Evolutionary conservation across 2,113 vertebrate species (phyloP), one percentile per base, ranked within the genome.

Genomic region (Ciconia maguari): DNA sequence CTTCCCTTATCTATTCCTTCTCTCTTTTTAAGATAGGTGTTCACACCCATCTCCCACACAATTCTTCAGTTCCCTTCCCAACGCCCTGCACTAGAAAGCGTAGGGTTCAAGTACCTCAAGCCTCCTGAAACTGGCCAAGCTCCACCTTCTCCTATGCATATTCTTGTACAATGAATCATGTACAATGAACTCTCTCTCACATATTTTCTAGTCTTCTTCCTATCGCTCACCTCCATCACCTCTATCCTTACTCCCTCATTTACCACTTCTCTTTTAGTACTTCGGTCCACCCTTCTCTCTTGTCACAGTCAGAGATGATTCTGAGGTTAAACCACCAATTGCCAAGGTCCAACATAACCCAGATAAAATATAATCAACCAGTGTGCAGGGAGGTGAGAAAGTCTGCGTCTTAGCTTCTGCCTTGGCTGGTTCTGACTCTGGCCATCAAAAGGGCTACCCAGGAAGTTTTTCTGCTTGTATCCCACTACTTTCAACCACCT

Each of bases 1-100:
- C 44, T 19, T 79, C 25, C 34, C 69, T 91, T 87, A 94, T 95
- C 83, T 76, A 55, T 76, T 91, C 44, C 71, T 95, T 90, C 51
- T 32, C 38, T 94, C 78, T 87, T 92, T 91, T 81, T 57, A 46
- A 74, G 75, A 44, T 8, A 74, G 41, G 27, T 12, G 72, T 70
- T 89, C 89, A 87, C 90, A 81, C 90, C 94, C 66, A 78, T 81
- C 65, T 93, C 80, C 72, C 83, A 92, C 86, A 75, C 64, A 87
- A 18, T 42, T 49, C 30, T 55, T 52, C 89, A 75, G 42, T 62
- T 91, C 62, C 86, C 13, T 77, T 83, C 44, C 38, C 48, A 79
- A 44, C 5, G 2, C 57, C 54, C 57, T 69, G 57, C 77, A 84
- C 8, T 11, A 52, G 83, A 62, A 94, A 84, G 10, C 9, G 11